These are phyloP conservation scores for Phenganax stokvisi DNA, from an alignment of 92 coral and sea anemone genomes.

Conservation along the genomic window DNA sequence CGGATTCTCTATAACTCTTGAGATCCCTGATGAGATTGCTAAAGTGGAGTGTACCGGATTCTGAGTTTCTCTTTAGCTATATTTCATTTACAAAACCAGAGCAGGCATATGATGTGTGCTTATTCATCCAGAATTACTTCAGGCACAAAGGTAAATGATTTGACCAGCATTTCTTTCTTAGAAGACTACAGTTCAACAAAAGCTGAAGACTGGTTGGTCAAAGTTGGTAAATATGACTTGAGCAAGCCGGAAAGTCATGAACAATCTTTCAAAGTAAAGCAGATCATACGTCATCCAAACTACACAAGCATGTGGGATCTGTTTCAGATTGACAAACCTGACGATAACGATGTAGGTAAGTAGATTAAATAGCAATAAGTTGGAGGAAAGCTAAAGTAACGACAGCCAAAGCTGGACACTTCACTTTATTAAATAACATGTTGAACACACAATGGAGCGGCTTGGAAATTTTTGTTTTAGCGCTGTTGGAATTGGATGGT, in stretches of 20 bases:
- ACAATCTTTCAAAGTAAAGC: conserved; percentile 52
- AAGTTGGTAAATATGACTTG: conserved; percentile 71
- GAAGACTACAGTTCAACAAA: conserved; percentile 64
- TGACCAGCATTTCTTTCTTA: conserved; percentile 11
- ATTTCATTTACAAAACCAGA: no score
- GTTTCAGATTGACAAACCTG: conserved; percentile 70
- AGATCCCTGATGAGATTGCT: neutral
- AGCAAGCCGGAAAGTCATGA: conserved; percentile 63
- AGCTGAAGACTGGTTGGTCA: conserved; percentile 63
- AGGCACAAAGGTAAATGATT: neutral
- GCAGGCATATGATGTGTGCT: no score
- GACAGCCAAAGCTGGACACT: no score
- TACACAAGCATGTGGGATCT: conserved; percentile 79
- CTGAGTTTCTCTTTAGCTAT: no score
- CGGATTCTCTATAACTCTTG: neutral
- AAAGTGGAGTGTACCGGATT: no score
- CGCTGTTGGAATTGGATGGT: conserved; percentile 55
- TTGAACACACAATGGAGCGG: no score
- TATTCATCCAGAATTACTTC: no score
- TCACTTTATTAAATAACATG: no score
- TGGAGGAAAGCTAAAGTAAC: no score
- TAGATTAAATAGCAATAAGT: neutral
- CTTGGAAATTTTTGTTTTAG: conserved; percentile 33
- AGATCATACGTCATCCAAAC: conserved; percentile 62
- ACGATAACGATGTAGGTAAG: conserved; percentile 85